Base-by-base conservation (phyloP, 2,113 vertebrate genomes). In the Pelodiscus sinensis region DNA sequence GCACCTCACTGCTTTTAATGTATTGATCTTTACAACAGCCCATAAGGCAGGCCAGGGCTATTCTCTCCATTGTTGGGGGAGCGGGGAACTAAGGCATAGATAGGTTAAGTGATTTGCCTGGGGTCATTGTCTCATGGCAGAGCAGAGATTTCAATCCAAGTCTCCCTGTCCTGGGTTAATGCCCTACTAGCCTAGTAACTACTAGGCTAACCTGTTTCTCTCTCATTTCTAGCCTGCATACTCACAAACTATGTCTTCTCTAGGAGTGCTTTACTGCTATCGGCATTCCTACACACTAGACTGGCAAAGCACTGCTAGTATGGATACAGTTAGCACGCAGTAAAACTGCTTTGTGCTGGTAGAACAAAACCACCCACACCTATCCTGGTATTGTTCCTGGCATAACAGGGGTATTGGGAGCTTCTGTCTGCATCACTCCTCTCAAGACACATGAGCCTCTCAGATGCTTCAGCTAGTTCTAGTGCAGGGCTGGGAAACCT, bases 351-450 rank as follows among this genome's bases (percentile, higher is more conserved):
- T 65, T n/a, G 62, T 68, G 62, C 16, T 15, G 9, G 62, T 19
- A 68, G 31, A 68, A 31, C n/a, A n/a, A 68, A 68, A n/a, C 31
- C 62, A 19, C 31, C 16, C 3, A n/a, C 62, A 44, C 44, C 44
- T 44, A 44, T 44, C 44, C 44, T 44, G 44, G 44, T 44, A 35
- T n/a, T 71, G 35, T 71, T 71, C 65, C 65, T 35, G n/a, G n/a
- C 2, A 35, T 35, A 6, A 19, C n/a, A 1, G n/a, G 15, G 1
- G 16, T 18, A 19, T 9, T 35, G 21, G 65, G 8, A 18, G 18
- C n/a, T 71, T 68, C 65, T 35, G 65, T 68, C 65, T n/a, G 7
- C 35, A 35, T 18, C 65, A 35, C 62, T n/a, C n/a, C 18, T 35
- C 18, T 4, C n/a, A 35, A 35, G n/a, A 71, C 65, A 71, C 18